Base-by-base conservation (phyloP, 2,797 vertebrate species). In the Tragopan temminckii region DNA sequence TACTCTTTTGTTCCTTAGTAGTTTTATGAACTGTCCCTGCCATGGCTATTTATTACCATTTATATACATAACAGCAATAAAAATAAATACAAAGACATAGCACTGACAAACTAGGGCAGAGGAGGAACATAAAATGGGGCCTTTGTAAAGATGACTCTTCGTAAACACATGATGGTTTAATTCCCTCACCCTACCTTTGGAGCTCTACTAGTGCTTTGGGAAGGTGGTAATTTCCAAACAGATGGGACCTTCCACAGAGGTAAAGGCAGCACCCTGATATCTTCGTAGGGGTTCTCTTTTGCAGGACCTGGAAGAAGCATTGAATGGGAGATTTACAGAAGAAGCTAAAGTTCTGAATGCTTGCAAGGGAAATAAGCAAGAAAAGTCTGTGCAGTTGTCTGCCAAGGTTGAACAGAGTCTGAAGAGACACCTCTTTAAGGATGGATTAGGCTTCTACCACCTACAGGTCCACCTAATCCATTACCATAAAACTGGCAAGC, bases 241-340 rank as follows among this genome's bases (percentile, higher is more conserved):
- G 98, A 98, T 24, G 98, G 96, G 13, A 98, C 97, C 78, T 97
- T 98, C 89, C 98, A 98, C 68, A 99, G 89, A 82, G 98, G 98
- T 94, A 98, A 96, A 31, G 99, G 97, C 48, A 98, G 97, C 5
- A 97, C 95, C 95, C 98, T 98, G 61, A 99, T 98, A 91, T 99
- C 99, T 96, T 99, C 99, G 86, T 99, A 99, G 12, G 98, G 97
- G 95, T 98, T 98, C 86, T 99, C 98, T 95, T 98, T 98, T 77
- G 94, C 87, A 76, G 97, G 97, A 77, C 98, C 99, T 98, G 97
- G 96, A 96, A 93, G 81, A 92, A 86, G 6, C 42, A 76, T 50
- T 40, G 42, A 19, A 78, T 9, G 3, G 45, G 24, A 5, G 11
- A 15, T 78, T 89, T 75, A 82, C 66, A 69, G 66, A 72, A 69